Conservation (phyloP, 2,797 vertebrate species). For the Sternarchorhynchus goeldii region DNA sequence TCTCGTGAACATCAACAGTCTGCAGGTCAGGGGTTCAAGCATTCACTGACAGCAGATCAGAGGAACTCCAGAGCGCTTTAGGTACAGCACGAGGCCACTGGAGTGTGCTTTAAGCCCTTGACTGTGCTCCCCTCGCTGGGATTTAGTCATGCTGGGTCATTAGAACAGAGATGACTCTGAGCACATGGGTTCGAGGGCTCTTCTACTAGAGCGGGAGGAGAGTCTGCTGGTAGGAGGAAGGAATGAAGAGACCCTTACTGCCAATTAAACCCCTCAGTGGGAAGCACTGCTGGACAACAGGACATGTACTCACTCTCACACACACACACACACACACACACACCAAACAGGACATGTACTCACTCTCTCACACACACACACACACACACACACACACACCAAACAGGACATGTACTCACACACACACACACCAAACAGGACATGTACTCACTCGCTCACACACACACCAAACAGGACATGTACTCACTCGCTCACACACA, state of each 20-base stretch:
- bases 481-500: background rate
- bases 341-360: too few relatives aligned
- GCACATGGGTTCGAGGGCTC: constrained; percentile 54
- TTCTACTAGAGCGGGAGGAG: constrained; percentile 48
- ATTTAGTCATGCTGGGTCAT: constrained; percentile 46
- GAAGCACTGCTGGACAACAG: constrained; percentile 52
- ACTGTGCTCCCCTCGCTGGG: constrained; percentile 35
- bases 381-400: constrained; percentile 23
- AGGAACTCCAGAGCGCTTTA: background rate
- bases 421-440: background rate
- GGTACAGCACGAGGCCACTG: constrained; percentile 23
- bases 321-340: constrained; percentile 3
- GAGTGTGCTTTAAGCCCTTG: constrained; percentile 45
- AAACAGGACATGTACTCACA: too few relatives aligned
- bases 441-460: constrained; percentile 10
- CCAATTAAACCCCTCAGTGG: constrained; percentile 62
- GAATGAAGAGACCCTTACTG: constrained; percentile 61
- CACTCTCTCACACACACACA: constrained; percentile 12
- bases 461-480: too few relatives aligned
- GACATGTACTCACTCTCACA: constrained; percentile 18
- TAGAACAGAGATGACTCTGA: constrained; percentile 50
- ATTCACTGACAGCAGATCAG: too few relatives aligned
- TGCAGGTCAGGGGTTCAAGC: constrained; percentile 6
- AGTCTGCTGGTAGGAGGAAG: constrained; percentile 35
- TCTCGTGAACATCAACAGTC: constrained; percentile 11